Percentiles rank a stretch among this genome's conserved stretches.
Evolutionary conservation across 1,140 invertebrate species (phyloP).

Genomic region (Lordiphosa collinella): DNA sequence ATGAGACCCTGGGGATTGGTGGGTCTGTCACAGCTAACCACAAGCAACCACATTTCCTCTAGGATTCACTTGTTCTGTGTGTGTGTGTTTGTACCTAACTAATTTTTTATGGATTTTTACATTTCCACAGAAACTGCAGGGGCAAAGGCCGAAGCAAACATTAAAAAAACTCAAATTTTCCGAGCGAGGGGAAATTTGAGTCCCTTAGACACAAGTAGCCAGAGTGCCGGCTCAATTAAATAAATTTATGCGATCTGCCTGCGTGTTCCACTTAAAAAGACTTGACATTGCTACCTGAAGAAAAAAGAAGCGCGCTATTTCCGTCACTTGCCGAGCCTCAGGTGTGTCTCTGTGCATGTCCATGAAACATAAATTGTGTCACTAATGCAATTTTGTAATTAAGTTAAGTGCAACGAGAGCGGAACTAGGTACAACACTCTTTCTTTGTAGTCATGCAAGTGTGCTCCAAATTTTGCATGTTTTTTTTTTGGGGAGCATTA

Average conservation of each 20-base stretch:
- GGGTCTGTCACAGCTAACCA: slow-evolving; percentile 9
- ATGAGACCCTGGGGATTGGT: slow-evolving; percentile 2
- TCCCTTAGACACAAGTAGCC: slow-evolving; percentile 27
- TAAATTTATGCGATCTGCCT: slow-evolving; percentile 34
- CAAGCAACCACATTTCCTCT: slow-evolving; percentile 28
- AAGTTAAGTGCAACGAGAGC: slow-evolving; percentile 36
- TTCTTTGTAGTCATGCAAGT: neutral
- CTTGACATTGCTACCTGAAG: slow-evolving; percentile 25
- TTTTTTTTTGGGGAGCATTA: neutral
- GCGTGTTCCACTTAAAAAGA: slow-evolving; percentile 29
- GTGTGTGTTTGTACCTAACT: neutral
- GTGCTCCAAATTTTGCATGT: neutral
- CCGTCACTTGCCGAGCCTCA: slow-evolving; percentile 1
- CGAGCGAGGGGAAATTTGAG: slow-evolving; percentile 40
- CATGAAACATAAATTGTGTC: slow-evolving; percentile 57
- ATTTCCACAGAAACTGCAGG: slow-evolving; percentile 2
- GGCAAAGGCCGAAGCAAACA: slow-evolving; percentile 28
- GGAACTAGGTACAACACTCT: slow-evolving; percentile 24
- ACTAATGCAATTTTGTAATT: slow-evolving; percentile 44
- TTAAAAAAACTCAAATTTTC: slow-evolving; percentile 54
- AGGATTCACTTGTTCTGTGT: slow-evolving; percentile 7
- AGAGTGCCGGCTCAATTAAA: slow-evolving; percentile 41
- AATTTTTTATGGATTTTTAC: slow-evolving; percentile 13
- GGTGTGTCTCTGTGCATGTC: slow-evolving; percentile 42
- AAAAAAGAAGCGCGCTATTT: slow-evolving; percentile 1